phyloP scores from a whole-genome alignment of 2,888 invertebrate species.

The Drosophila lacicola region DNA sequence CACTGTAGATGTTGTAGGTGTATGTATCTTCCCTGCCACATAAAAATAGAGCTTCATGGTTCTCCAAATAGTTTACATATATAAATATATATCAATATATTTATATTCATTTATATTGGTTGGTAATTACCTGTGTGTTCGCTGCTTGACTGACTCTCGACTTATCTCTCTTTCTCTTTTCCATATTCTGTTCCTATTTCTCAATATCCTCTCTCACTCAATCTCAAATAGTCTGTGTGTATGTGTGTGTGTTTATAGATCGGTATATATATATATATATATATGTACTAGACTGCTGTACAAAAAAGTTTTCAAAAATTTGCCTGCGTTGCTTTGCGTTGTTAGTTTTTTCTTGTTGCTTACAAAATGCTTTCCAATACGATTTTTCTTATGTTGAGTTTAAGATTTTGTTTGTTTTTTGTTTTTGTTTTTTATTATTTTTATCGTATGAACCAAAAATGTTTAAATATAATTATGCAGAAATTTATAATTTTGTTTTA shows the following conservation, averaged over 20 bases:
- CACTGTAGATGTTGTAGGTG: slow-evolving; percentile 30
- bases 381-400: slow-evolving; percentile 54
- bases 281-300: slow-evolving; percentile 53
- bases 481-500: slow-evolving; percentile 73
- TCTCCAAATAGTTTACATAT: slow-evolving; percentile 78
- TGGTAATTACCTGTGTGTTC: slow-evolving; percentile 62
- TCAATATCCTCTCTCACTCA: slow-evolving; percentile 53
- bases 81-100: slow-evolving; percentile 60
- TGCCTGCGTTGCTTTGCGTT: slow-evolving; percentile 72
- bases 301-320: slow-evolving; percentile 72
- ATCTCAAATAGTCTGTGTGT: slow-evolving; percentile 54
- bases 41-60: slow-evolving; percentile 74
- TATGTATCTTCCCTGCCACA: slow-evolving; percentile 56
- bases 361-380: slow-evolving; percentile 61
- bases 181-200: slow-evolving; percentile 13
- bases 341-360: slow-evolving; percentile 44
- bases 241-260: slow-evolving; percentile 40
- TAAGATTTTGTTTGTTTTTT: slow-evolving; percentile 53
- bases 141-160: slow-evolving; percentile 42
- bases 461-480: slow-evolving; percentile 80
- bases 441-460: slow-evolving; percentile 82
- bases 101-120: slow-evolving; percentile 60
- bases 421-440: slow-evolving; percentile 59
- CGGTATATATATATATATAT: slow-evolving; percentile 50
- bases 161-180: slow-evolving; percentile 38